These are phyloP conservation scores for Plectropomus leopardus DNA, from an alignment of 2,113 vertebrate genomes.

Conservation along the genomic window DNA sequence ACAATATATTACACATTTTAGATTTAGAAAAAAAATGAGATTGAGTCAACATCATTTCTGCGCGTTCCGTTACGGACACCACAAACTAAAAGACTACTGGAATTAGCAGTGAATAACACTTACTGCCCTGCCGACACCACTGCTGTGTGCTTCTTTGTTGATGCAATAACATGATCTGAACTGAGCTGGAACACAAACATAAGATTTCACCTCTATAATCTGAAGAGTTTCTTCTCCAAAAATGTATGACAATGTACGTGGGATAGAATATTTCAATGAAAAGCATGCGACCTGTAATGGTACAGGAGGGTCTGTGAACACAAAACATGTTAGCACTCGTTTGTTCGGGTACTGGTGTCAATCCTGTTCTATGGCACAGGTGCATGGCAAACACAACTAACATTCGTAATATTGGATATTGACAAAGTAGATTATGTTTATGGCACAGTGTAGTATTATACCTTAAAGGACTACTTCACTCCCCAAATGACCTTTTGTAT, in stretches of 20 bases:
- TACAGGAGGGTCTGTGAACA: slow-evolving; percentile 25
- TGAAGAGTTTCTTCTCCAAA: not conserved
- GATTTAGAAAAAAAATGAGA: slow-evolving; percentile 35
- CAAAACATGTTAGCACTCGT: slow-evolving; percentile 11
- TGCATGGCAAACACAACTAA: slow-evolving; percentile 52
- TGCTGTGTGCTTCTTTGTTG: slow-evolving; percentile 35
- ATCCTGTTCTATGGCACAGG: slow-evolving; percentile 60
- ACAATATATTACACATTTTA: slow-evolving; percentile 46
- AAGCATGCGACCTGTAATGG: slow-evolving; percentile 16
- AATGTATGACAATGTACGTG: not conserved
- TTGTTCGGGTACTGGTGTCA: slow-evolving; percentile 31
- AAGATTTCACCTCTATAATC: slow-evolving; percentile 4
- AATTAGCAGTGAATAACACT: slow-evolving; percentile 24
- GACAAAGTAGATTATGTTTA: slow-evolving; percentile 58
- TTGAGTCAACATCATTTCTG: slow-evolving; percentile 35
- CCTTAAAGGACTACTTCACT: too few species aligned
- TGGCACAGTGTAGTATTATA: slow-evolving; percentile 60
- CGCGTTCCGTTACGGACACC: slow-evolving; percentile 24
- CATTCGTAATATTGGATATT: slow-evolving; percentile 48
- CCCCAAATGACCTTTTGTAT: too few species aligned
- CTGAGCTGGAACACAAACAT: slow-evolving; percentile 6
- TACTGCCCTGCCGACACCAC: not conserved
- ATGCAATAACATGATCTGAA: slow-evolving; percentile 22
- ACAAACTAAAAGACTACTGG: slow-evolving; percentile 36
- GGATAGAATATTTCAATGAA: not conserved